These are phyloP conservation scores for Gorsachius magnificus DNA, from an alignment of 2,797 vertebrate genomes.

Conservation along the genomic window DNA sequence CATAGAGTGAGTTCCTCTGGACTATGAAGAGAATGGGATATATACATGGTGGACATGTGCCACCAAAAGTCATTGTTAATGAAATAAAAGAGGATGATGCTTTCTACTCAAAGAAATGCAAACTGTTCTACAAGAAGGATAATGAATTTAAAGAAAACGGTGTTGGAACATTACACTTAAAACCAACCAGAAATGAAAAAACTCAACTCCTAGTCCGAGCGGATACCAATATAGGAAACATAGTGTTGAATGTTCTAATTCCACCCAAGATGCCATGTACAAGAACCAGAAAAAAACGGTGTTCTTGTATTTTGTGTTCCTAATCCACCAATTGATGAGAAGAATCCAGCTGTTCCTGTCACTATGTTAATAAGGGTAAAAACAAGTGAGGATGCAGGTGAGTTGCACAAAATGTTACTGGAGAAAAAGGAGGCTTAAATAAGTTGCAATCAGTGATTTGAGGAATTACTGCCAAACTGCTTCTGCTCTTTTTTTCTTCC, in stretches of 20 bases:
- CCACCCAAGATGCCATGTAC: conserved; percentile 87
- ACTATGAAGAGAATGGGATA: not conserved
- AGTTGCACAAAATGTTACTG: conserved; percentile 85
- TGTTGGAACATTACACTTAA: conserved; percentile 93
- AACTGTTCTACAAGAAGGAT: conserved; percentile 97
- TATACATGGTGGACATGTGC: no score
- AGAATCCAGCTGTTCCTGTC: conserved; percentile 79
- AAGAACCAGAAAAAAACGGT: conserved; percentile 91
- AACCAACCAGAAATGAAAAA: conserved; percentile 82
- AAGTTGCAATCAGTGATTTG: not conserved
- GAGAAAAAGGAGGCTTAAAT: conserved; percentile 83
- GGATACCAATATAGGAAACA: conserved; percentile 97
- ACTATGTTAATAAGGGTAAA: conserved; percentile 92
- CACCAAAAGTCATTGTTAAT: no score
- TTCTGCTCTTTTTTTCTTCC: conserved; percentile 53
- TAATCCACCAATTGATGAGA: conserved; percentile 89
- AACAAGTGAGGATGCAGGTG: conserved; percentile 88
- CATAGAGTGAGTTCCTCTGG: not conserved
- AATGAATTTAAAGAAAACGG: conserved; percentile 97
- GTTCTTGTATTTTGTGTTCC: conserved; percentile 93
- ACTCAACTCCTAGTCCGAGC: conserved; percentile 91
- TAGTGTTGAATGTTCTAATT: conserved; percentile 92
- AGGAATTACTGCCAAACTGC: conserved; percentile 42
- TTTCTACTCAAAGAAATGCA: conserved; percentile 73
- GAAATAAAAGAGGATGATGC: no score